Evolutionary conservation across 1,140 invertebrate genomes (phyloP).

Genomic region (Andrena cerasifolii): DNA sequence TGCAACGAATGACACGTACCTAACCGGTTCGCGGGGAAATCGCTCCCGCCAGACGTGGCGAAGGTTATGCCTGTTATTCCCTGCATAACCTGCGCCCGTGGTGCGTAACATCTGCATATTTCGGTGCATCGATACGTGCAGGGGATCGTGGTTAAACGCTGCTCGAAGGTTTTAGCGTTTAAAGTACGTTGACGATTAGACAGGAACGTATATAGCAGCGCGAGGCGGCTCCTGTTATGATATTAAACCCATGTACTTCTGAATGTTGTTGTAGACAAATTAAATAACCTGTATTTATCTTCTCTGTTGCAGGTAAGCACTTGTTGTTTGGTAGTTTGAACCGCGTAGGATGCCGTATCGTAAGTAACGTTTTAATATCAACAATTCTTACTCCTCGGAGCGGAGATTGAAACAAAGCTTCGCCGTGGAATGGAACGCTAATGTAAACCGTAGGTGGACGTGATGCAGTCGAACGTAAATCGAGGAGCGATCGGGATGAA

Average conservation of each 20-base stretch:
- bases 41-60: slow-evolving; percentile 62
- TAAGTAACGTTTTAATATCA: slow-evolving; percentile 41
- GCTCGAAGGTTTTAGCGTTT: too few relatives aligned
- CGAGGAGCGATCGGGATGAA: slow-evolving; percentile 6
- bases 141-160: too few relatives aligned
- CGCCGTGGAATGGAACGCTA: too few relatives aligned
- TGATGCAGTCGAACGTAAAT: slow-evolving; percentile 8
- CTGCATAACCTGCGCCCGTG: slow-evolving; percentile 54
- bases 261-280: background rate
- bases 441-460: background rate
- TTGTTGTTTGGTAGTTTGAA: slow-evolving; percentile 59
- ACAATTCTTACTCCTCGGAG: too few relatives aligned
- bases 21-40: slow-evolving; percentile 73
- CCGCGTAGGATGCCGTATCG: slow-evolving; percentile 14
- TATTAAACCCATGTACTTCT: too few relatives aligned
- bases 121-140: slow-evolving; percentile 28
- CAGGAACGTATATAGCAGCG: too few relatives aligned
- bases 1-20: slow-evolving; percentile 79
- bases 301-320: slow-evolving; percentile 75
- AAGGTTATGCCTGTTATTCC: slow-evolving; percentile 64
- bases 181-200: too few relatives aligned
- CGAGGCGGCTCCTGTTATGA: too few relatives aligned
- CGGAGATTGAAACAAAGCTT: background rate
- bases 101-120: slow-evolving; percentile 75
- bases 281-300: slow-evolving; percentile 39